Evolutionary conservation across 2,888 invertebrate species (phyloP), one percentile per base, ranked within the genome.

Genomic region (Chorisops tibialis): DNA sequence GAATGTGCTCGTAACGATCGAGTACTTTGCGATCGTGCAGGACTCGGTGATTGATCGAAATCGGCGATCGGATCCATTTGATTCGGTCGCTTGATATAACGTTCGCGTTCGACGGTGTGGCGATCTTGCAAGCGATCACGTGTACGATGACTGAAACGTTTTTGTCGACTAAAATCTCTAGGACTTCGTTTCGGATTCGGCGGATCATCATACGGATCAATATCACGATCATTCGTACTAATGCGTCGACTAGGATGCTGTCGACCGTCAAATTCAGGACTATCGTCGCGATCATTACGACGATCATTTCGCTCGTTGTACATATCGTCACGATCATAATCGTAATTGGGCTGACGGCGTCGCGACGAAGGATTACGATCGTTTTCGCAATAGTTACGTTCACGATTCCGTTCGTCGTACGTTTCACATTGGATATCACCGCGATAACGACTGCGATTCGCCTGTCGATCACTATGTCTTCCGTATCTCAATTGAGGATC

Each of bases 401-500:
- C 12, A 3, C 48, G 14, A n/a, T 37, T 7, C 3, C 59, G 37
- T 38, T 59, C 59, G 38, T 49, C 39, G 18, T 56, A 45, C 1
- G 21, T 35, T 16, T 56, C 56, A n/a, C 30, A 43, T 14, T 45
- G 43, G 19, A 30, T 43, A 11, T 56, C 56, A 11, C 18, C 56
- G 5, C 56, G 56, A n/a, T 5, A 3, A 4, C 48, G 22, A 2
- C n/a, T 9, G 14, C 35, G 4, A 43, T 43, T 11, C 24, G 21
- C 18, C 7, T 59, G 37, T 14, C 56, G 24, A 30, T 56, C 56
- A 45, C 35, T 50, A 24, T 38, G 37, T 38, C 52, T 39, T 5
- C 21, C 21, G 12, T 63, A 48, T n/a, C 76, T 70, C 2, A 87
- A 82, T 68, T 91, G 90, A 0, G 88, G 87, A 74, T 91, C 91